Percentiles rank a stretch among this genome's conserved stretches.
Evolutionary conservation across 2,113 vertebrate genomes (phyloP).

Genomic region (Megaceryle torquata): DNA sequence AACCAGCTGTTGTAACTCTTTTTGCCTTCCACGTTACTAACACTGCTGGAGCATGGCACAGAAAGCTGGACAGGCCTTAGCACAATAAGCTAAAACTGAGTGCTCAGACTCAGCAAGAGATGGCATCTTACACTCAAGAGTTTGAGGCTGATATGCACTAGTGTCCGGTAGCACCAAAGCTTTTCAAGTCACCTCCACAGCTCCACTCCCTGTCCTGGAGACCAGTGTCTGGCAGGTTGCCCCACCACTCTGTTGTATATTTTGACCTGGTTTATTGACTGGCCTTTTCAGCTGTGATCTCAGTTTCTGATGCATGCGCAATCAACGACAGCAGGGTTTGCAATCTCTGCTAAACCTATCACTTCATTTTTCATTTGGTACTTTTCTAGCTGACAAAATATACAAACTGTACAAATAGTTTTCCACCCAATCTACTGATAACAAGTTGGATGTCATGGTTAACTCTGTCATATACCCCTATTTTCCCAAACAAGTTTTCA

Average conservation of each 20-base stretch:
- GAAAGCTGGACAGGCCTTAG: background rate
- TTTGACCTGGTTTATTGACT: background rate
- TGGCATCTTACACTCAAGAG: background rate
- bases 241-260: background rate
- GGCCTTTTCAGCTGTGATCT: background rate
- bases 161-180: background rate
- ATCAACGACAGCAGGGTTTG: background rate
- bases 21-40: background rate
- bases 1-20: background rate
- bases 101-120: background rate
- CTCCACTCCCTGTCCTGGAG: background rate
- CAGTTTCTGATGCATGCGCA: background rate
- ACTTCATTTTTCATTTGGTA: background rate
- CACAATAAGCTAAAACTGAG: background rate
- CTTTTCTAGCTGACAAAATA: background rate
- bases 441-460: background rate
- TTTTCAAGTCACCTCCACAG: background rate
- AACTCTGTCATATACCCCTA: background rate
- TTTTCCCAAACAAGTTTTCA: background rate
- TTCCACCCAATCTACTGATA: background rate
- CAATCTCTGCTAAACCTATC: background rate
- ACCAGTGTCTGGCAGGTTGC: fast-evolving
- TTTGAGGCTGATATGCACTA: background rate
- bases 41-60: fast-evolving
- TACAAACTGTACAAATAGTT: background rate